Evolutionary conservation across 2,113 vertebrate species (phyloP).

Genomic region (Neotoma lepida): DNA sequence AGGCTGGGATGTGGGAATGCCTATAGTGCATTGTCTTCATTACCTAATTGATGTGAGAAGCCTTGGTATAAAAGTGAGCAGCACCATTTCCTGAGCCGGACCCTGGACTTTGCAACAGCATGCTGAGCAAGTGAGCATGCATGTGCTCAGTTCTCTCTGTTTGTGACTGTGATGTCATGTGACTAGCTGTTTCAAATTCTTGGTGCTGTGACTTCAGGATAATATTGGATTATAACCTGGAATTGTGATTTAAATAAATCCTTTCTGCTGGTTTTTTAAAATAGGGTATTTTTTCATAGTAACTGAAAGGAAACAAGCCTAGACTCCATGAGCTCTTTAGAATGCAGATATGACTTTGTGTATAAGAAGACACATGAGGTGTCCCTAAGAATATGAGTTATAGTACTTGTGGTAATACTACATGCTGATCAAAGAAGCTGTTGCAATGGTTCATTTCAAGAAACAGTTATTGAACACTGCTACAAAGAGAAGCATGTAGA

Average conservation of each 20-base stretch:
- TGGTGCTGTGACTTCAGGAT: neutral
- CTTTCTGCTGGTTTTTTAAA: neutral
- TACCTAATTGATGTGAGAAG: neutral
- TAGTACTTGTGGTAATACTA: neutral
- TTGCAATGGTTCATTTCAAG: neutral
- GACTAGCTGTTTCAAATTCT: neutral
- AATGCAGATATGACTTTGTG: neutral
- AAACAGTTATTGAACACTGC: neutral
- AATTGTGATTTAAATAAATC: neutral
- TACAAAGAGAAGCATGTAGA: neutral
- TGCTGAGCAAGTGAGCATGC: neutral
- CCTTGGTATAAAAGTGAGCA: too few relatives aligned
- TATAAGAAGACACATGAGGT: neutral
- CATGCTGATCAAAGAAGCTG: neutral
- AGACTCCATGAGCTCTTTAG: neutral
- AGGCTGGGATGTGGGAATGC: neutral
- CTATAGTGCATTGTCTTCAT: too few relatives aligned
- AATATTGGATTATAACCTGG: too few relatives aligned
- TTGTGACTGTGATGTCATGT: neutral
- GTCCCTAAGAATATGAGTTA: too few relatives aligned
- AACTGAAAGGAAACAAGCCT: neutral
- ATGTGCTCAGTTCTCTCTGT: neutral
- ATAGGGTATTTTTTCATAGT: neutral
- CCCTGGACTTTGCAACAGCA: neutral
- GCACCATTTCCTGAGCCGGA: neutral